Base-by-base conservation (phyloP, 1,140 invertebrate genomes). In the Tetraneura akinire region DNA sequence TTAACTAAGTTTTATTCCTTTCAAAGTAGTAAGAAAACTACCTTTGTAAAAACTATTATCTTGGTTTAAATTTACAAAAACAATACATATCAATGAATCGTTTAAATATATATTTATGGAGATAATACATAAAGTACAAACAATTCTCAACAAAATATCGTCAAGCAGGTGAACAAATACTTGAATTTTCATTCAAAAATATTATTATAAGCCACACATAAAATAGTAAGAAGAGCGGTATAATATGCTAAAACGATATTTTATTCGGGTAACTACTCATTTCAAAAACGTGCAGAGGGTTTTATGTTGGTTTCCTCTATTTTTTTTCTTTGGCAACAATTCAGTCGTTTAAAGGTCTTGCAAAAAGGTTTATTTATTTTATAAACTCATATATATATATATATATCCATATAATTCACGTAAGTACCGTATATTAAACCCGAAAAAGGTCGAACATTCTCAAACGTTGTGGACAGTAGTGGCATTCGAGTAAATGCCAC, bases 351-450 rank as follows among this genome's bases (percentile, higher is more conserved):
- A 78, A 78, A 78, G 53, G 74, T 78, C 55, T 78, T 45, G 21
- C 32, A 45, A 78, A 62, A 78, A 78, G 55, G 55, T 74, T 78
- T 78, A 62, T 78, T 78, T 78, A 78, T 78, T 45, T 60, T 23
- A 78, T 45, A 29, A 37, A 42, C 37, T 57, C 37, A 74, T 23
- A 74, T 23, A 23, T 68, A 23, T 45, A 8, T 37, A 37, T 60
- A 4, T 26, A n/a, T n/a, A n/a, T n/a, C n/a, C n/a, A n/a, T n/a
- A n/a, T n/a, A n/a, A n/a, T n/a, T n/a, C n/a, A 55, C 21, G 9
- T 64, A 37, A 13, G 29, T 37, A 5, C n/a, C 37, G 37, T 64
- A 53, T 53, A 53, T 73, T 51, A 32, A 74, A 60, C 37, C 16
- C 1, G 55, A 21, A 62, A 78, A 78, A 78, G 74, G 74, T 78